phyloP scores from a whole-genome alignment of 2,113 vertebrate species.

The Amia ocellicauda region DNA sequence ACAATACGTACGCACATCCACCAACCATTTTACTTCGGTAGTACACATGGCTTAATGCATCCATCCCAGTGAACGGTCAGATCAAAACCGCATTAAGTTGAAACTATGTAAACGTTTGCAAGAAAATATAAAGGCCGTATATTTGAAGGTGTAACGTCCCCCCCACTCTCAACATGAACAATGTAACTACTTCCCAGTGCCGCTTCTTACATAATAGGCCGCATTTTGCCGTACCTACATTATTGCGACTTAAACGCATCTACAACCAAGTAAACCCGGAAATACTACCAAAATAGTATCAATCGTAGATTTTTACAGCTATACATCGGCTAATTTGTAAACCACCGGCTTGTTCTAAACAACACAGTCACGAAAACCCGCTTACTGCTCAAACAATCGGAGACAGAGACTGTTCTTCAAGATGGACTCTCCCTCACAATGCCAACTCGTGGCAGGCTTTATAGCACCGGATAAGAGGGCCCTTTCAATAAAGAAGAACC shows the following conservation, averaged over 20 bases:
- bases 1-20: neutral
- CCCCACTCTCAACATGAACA: neutral
- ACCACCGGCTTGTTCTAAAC: too few species aligned
- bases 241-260: neutral
- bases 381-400: conserved; percentile 25
- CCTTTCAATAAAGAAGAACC: conserved; percentile 27
- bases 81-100: too few species aligned
- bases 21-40: too few species aligned
- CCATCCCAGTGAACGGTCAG: too few species aligned
- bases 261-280: neutral
- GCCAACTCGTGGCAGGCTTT: conserved; percentile 68
- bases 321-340: too few species aligned
- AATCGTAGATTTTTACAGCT: too few species aligned
- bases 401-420: conserved; percentile 56
- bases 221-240: too few species aligned
- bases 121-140: too few species aligned
- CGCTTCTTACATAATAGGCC: conserved; percentile 7
- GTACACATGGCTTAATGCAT: too few species aligned
- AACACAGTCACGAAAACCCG: too few species aligned
- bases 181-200: neutral
- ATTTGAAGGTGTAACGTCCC: neutral
- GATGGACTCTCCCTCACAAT: conserved; percentile 68
- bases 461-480: conserved; percentile 57
- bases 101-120: too few species aligned
- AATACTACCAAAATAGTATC: too few species aligned